Evolutionary conservation across 2,888 invertebrate genomes (phyloP).

Genomic region (Amblyteles armatorius): DNA sequence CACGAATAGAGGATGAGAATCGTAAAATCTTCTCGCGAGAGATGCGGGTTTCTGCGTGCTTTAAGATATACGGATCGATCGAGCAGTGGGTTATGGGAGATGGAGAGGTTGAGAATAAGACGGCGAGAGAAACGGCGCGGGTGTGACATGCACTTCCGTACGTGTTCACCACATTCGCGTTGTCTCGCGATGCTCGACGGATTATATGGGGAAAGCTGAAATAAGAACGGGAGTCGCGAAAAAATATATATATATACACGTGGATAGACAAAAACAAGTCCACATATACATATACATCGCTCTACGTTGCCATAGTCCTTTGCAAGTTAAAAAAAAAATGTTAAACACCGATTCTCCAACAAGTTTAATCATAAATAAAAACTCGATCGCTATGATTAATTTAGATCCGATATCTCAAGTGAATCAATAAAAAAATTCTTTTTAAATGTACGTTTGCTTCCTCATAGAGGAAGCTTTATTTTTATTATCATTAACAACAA

Average conservation of each 20-base stretch:
- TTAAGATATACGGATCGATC: conserved; percentile 77
- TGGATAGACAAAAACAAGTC: neutral
- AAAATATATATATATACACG: neutral
- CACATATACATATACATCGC: neutral
- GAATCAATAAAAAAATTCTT: neutral
- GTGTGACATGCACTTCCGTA: conserved; percentile 64
- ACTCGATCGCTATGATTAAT: neutral
- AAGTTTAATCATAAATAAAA: neutral
- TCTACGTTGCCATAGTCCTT: neutral
- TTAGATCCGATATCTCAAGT: neutral
- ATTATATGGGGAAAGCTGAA: conserved; percentile 49
- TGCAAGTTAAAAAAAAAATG: neutral
- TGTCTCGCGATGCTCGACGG: conserved; percentile 48
- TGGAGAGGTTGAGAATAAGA: conserved; percentile 44
- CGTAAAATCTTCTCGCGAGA: conserved; percentile 76
- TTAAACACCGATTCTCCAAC: neutral
- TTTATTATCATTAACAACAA: neutral
- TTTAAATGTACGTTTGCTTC: neutral
- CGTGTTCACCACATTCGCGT: conserved; percentile 44
- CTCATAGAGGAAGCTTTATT: too few relatives aligned
- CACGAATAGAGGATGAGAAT: conserved; percentile 60
- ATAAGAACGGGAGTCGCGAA: conserved; percentile 29
- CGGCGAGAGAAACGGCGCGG: conserved; percentile 32
- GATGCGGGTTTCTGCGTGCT: conserved; percentile 54
- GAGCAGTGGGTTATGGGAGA: conserved; percentile 56